These are phyloP conservation scores for Drosophila baimaii DNA, from an alignment of 1,140 invertebrate species.

Conservation along the genomic window DNA sequence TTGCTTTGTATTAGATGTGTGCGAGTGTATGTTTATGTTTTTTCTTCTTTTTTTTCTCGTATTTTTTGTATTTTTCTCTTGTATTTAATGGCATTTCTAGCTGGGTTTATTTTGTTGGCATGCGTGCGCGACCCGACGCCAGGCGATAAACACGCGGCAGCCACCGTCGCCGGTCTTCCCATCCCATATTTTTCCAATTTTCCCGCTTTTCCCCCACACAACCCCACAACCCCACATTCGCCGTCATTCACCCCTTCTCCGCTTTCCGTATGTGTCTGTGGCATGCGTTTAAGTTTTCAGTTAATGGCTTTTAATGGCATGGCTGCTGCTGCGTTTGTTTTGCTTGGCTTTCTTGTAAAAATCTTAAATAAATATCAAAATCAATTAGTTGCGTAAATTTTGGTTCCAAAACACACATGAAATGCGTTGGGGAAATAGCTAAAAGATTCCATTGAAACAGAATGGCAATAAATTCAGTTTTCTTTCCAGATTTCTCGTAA, in stretches of 20 bases:
- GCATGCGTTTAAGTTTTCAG: constrained; percentile 82
- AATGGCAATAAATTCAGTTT: constrained; percentile 16
- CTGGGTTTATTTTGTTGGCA: constrained; percentile 79
- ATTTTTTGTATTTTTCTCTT: constrained; percentile 45
- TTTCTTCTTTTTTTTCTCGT: constrained; percentile 37
- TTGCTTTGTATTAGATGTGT: constrained; percentile 65
- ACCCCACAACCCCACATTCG: background rate
- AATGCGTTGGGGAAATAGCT: constrained; percentile 11
- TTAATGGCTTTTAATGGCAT: constrained; percentile 82
- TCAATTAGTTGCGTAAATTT: constrained; percentile 79
- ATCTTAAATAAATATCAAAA: constrained; percentile 75
- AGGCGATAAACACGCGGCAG: constrained; percentile 75
- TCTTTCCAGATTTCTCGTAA: background rate
- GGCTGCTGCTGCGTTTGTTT: constrained; percentile 37
- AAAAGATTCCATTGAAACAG: constrained; percentile 6
- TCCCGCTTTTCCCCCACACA: background rate
- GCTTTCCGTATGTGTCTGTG: constrained; percentile 58
- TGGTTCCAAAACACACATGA: constrained; percentile 20
- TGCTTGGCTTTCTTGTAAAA: constrained; percentile 55
- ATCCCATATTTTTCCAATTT: constrained; percentile 6
- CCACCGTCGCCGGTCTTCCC: constrained; percentile 45
- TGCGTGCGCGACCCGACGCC: constrained; percentile 75
- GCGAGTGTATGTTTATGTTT: constrained; percentile 16
- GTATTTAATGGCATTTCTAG: constrained; percentile 82
- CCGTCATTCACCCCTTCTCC: constrained; percentile 4